Conservation (phyloP, 2,113 vertebrate species). For the Crocuta crocuta region DNA sequence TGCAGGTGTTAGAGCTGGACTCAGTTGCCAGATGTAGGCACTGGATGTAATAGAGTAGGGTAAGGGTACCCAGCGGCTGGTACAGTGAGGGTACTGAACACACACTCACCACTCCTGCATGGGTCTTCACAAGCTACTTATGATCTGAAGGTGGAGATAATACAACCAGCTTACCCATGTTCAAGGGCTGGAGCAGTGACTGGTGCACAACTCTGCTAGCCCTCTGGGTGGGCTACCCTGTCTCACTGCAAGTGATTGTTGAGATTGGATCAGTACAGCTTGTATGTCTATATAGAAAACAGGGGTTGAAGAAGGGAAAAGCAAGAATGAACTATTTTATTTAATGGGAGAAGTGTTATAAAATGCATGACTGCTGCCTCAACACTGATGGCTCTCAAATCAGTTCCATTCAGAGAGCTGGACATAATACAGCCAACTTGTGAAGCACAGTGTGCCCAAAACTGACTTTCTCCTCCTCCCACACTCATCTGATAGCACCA, state of each 20-base stretch:
- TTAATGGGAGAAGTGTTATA: background rate
- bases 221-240: background rate
- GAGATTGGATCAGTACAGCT: background rate
- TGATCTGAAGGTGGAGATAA: background rate
- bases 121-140: background rate
- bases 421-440: background rate
- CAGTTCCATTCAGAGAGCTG: background rate
- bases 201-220: background rate
- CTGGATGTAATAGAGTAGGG: background rate
- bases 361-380: background rate
- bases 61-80: background rate
- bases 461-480: background rate
- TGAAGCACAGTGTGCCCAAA: background rate
- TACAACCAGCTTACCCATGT: background rate
- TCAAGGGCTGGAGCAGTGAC: background rate
- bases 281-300: background rate
- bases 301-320: background rate
- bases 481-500: background rate
- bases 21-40: background rate
- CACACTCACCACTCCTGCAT: fast-evolving
- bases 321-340: background rate
- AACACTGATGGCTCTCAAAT: background rate
- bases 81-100: background rate
- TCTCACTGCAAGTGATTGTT: background rate
- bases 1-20: background rate